A percentile compares a stretch with the other conserved stretches of the same genome.
Evolutionary conservation across 2,888 invertebrate species (phyloP).

Genomic region (Fragum whitleyi): DNA sequence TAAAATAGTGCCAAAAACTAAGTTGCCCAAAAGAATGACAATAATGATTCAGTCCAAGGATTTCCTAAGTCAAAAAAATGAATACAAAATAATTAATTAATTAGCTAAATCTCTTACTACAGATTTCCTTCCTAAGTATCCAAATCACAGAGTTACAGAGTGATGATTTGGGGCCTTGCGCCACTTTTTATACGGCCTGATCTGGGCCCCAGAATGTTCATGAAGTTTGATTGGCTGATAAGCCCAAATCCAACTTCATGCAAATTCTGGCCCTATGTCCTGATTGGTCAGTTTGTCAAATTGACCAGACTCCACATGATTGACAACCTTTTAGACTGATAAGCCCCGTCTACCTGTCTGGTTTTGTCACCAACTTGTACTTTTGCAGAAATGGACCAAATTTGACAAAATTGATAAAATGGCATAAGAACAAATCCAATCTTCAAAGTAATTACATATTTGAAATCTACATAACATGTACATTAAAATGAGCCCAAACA

Average conservation of each 20-base stretch:
- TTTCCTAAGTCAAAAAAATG: neutral
- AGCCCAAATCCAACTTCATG: neutral
- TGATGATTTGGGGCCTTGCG: no score
- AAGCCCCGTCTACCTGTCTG: neutral
- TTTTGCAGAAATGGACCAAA: neutral
- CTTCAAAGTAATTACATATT: neutral
- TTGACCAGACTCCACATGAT: neutral
- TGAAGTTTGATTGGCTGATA: neutral
- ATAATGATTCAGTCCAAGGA: neutral
- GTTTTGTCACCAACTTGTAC: neutral
- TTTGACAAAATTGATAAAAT: neutral
- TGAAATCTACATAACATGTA: neutral
- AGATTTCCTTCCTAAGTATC: neutral
- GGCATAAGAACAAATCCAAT: neutral
- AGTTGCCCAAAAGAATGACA: neutral
- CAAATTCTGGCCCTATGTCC: neutral
- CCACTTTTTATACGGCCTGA: neutral
- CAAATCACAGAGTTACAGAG: neutral
- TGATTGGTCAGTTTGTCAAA: conserved; percentile 4
- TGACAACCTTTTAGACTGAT: neutral
- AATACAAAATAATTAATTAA: neutral
- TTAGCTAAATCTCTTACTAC: neutral
- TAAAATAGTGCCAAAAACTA: no score
- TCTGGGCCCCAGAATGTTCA: neutral
- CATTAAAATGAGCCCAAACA: neutral